Evolutionary conservation across 2,113 vertebrate genomes (phyloP).

Genomic region (Rousettus leschenaultii): DNA sequence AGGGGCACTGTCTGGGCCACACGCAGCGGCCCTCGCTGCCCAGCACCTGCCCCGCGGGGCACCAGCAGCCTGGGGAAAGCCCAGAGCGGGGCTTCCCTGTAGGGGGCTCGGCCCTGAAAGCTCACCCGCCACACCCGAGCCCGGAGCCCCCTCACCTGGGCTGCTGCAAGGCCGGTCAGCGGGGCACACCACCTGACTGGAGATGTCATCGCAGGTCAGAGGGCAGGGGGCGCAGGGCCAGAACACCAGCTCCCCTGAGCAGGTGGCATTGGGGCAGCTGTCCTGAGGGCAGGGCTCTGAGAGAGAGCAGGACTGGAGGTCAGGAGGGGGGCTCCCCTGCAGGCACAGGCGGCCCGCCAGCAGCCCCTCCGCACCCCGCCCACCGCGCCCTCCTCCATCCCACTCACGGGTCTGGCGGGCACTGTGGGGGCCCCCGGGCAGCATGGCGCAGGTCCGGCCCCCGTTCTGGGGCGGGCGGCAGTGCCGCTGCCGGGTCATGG

Average conservation of each 20-base stretch:
- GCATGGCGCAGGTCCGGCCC: conserved; percentile 83
- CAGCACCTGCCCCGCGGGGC: conserved; percentile 85
- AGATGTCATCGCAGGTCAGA: conserved; percentile 87
- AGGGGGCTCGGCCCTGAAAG: fast-evolving
- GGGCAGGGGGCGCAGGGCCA: conserved; percentile 86
- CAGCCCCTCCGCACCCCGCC: fast-evolving
- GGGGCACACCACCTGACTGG: conserved; percentile 74
- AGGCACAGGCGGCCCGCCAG: neutral
- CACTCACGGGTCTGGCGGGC: conserved; percentile 85
- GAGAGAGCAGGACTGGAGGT: fast-evolving
- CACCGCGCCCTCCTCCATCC: fast-evolving
- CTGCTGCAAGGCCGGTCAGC: conserved; percentile 76
- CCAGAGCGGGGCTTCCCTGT: neutral
- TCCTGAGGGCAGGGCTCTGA: conserved; percentile 85
- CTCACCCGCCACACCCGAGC: fast-evolving
- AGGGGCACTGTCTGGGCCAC: conserved; percentile 82
- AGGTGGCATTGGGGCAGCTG: conserved; percentile 83
- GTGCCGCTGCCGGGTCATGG: conserved; percentile 82
- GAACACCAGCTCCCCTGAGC: conserved; percentile 80
- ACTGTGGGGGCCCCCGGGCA: conserved; percentile 67
- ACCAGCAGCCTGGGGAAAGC: conserved; percentile 88
- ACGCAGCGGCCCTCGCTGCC: conserved; percentile 81
- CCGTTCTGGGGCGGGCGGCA: conserved; percentile 86
- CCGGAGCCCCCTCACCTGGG: conserved; percentile 80
- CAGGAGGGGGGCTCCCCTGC: neutral